Percentiles rank a stretch among this genome's conserved stretches.
phyloP scores from a whole-genome alignment of 2,797 vertebrate species.

The Notolepis coatsorum region DNA sequence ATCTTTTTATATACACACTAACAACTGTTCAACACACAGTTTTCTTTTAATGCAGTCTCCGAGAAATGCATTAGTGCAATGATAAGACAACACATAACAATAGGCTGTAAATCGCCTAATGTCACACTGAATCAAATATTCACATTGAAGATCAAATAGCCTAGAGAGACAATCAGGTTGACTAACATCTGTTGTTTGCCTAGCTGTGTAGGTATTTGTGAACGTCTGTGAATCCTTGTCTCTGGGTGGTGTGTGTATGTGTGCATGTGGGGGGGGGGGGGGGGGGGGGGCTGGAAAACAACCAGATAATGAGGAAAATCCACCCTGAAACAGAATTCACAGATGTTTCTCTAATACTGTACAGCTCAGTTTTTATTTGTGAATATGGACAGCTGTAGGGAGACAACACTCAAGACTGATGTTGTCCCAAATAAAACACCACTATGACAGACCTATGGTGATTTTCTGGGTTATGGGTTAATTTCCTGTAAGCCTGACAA shows the following conservation, averaged over 20 bases:
- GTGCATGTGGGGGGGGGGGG: not conserved
- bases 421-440: no score
- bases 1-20: not conserved
- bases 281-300: slow-evolving; percentile 29
- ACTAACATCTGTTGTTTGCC: slow-evolving; percentile 72
- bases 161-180: slow-evolving; percentile 56
- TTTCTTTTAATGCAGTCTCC: not conserved
- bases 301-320: slow-evolving; percentile 36
- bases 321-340: no score
- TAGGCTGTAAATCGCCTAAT: slow-evolving; percentile 31
- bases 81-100: slow-evolving; percentile 27
- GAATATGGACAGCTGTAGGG: no score
- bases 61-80: slow-evolving; percentile 2
- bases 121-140: slow-evolving; percentile 35
- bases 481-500: no score
- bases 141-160: slow-evolving; percentile 46
- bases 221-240: slow-evolving; percentile 37
- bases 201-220: slow-evolving; percentile 61
- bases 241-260: slow-evolving; percentile 18
- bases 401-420: no score
- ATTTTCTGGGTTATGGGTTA: no score
- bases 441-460: no score
- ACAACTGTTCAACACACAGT: not conserved
- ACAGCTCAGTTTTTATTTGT: no score
- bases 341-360: no score